These are phyloP conservation scores for Centropus bengalensis DNA, from an alignment of 2,113 vertebrate genomes.

Conservation along the genomic window DNA sequence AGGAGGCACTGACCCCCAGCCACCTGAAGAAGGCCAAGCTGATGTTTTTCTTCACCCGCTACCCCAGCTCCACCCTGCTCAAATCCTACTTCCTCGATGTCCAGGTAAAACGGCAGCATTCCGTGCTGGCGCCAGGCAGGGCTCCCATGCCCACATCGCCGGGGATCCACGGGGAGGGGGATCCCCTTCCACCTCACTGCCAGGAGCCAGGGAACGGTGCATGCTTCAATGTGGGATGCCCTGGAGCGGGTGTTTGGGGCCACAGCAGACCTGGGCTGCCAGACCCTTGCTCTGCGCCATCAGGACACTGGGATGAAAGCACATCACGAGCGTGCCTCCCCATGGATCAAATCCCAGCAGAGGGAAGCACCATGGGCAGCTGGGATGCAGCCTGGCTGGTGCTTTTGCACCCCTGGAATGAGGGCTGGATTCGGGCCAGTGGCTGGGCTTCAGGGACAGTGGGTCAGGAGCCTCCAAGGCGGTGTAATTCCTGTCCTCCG, in stretches of 20 bases:
- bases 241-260: neutral
- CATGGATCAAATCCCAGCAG: rapidly evolving
- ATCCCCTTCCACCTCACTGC: rapidly evolving
- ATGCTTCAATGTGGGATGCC: neutral
- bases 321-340: rapidly evolving
- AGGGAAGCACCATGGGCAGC: rapidly evolving
- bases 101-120: constrained; percentile 79
- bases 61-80: constrained; percentile 92
- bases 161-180: neutral
- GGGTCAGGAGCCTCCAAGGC: neutral
- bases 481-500: neutral
- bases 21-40: constrained; percentile 98
- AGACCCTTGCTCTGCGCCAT: neutral
- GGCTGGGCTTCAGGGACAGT: neutral
- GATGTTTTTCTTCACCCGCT: constrained; percentile 98
- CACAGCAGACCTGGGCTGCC: neutral
- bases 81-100: constrained; percentile 93
- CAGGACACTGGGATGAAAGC: rapidly evolving
- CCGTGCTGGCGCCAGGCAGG: neutral
- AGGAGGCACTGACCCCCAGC: constrained; percentile 90
- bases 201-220: neutral
- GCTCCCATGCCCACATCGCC: rapidly evolving
- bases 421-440: neutral
- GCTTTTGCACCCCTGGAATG: neutral
- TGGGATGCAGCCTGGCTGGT: neutral